A percentile compares a stretch with the other conserved stretches of the same genome.
Conservation (phyloP, 2,113 vertebrate genomes). For the Dicerorhinus sumatrensis region DNA sequence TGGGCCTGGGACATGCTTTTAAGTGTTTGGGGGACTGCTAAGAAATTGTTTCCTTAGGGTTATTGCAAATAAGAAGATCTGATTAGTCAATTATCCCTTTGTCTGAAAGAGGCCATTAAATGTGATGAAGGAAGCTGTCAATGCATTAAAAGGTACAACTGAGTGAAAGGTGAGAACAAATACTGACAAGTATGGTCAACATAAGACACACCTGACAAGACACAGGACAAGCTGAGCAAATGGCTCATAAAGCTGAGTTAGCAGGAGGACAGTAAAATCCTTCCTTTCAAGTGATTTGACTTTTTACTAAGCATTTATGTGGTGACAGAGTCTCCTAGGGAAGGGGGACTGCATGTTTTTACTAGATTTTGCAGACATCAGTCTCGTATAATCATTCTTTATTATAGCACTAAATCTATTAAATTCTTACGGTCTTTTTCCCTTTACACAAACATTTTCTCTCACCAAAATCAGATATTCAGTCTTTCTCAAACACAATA, state of each 20-base stretch:
- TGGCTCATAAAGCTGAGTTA: slow-evolving; percentile 80
- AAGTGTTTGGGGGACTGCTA: slow-evolving; percentile 36
- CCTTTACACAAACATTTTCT: slow-evolving; percentile 62
- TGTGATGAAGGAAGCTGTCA: slow-evolving; percentile 83
- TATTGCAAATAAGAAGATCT: slow-evolving; percentile 74
- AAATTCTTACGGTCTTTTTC: slow-evolving; percentile 38
- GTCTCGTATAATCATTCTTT: slow-evolving; percentile 77
- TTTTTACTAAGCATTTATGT: slow-evolving; percentile 77
- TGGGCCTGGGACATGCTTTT: not conserved
- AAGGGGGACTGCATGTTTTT: slow-evolving; percentile 70
- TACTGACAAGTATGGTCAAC: slow-evolving; percentile 62
- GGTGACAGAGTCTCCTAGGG: slow-evolving; percentile 62
- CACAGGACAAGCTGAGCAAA: slow-evolving; percentile 77
- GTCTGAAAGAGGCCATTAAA: slow-evolving; percentile 79
- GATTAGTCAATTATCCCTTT: slow-evolving; percentile 77
- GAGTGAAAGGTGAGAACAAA: slow-evolving; percentile 80
- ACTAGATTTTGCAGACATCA: slow-evolving; percentile 63
- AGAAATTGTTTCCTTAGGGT: slow-evolving; percentile 67
- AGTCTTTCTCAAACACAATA: not conserved
- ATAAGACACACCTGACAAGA: slow-evolving; percentile 69
- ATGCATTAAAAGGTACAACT: slow-evolving; percentile 73
- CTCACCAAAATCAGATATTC: slow-evolving; percentile 18
- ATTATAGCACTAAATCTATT: slow-evolving; percentile 75
- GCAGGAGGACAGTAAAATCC: slow-evolving; percentile 80
- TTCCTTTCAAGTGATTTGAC: slow-evolving; percentile 72